Percentiles rank a stretch among this genome's conserved stretches.
Evolutionary conservation across 2,888 invertebrate genomes (phyloP).

Genomic region (Parascotia fuliginaria): DNA sequence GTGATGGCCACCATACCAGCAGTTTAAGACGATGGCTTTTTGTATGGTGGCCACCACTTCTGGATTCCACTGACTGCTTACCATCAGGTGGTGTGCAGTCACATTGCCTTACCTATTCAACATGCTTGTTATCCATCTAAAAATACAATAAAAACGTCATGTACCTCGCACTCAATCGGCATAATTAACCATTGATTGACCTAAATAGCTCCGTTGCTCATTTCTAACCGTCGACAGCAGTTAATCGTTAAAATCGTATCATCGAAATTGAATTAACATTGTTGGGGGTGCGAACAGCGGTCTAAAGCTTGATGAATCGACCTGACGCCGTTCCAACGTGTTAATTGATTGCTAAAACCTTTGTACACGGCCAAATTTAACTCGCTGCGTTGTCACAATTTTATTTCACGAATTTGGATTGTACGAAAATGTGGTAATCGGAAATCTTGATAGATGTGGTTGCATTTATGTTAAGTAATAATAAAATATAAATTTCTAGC

Average conservation of each 20-base stretch:
- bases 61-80: too few relatives aligned
- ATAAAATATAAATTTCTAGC: too few relatives aligned
- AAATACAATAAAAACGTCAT: too few relatives aligned
- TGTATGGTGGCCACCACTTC: too few relatives aligned
- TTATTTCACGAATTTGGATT: not conserved
- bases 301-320: conserved; percentile 28
- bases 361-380: conserved; percentile 17
- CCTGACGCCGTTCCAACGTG: conserved; percentile 8
- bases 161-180: not conserved
- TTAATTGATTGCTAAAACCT: conserved; percentile 30
- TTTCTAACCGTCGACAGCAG: conserved; percentile 11
- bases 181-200: not conserved
- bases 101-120: too few relatives aligned
- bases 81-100: too few relatives aligned
- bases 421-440: not conserved
- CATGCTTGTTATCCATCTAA: too few relatives aligned
- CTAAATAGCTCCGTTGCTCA: conserved; percentile 6
- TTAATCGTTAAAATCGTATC: conserved; percentile 28
- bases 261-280: conserved; percentile 50
- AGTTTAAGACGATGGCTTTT: too few relatives aligned
- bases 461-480: too few relatives aligned
- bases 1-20: too few relatives aligned
- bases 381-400: conserved; percentile 5
- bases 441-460: too few relatives aligned
- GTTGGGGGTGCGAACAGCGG: conserved; percentile 36